Evolutionary conservation across 2,888 invertebrate genomes (phyloP), one percentile per base, ranked within the genome.

Genomic region (Erebia palarica): DNA sequence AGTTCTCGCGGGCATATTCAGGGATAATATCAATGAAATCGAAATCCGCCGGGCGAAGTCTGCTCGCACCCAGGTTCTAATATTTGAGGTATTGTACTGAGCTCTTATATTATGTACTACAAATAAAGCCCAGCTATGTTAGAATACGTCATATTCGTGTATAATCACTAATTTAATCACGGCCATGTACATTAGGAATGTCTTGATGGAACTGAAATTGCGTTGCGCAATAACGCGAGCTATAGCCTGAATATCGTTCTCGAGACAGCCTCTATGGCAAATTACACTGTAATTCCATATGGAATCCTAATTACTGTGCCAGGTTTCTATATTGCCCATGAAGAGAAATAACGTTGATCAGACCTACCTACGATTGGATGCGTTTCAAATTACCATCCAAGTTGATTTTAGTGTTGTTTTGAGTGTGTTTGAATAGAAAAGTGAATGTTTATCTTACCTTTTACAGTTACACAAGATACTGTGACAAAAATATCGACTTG

Each of bases 281-380:
- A 77, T 79, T 78, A 77, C 73, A 76, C 72, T 71, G 71, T 78
- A 77, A 78, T 76, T 73, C 72, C 65, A 75, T 76, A 77, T 78
- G 77, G 76, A 74, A 75, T 76, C 71, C 74, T 75, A 70, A 77
- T 75, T 71, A 71, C 64, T 65, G 58, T 53, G 53, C 61, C 63
- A 68, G 51, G 55, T 44, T 65, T 70, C 51, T 69, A 57, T 65
- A 69, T 59, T 53, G 68, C 67, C 42, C 13, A 51, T 65, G 27
- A 55, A 13, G 44, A 59, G 47, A 70, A 55, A 65, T 51, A 57
- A 60, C 13, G 53, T 27, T 44, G n/a, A n/a, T 36, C 59, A 36
- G 7, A 36, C 5, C 36, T 5, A 36, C 36, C 36, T 36, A 36
- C 36, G 36, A 7, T 36, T 36, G 36, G 7, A 36, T 36, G 36